Evolutionary conservation across 2,888 invertebrate genomes (phyloP).

Genomic region (Latheticus oryzae): DNA sequence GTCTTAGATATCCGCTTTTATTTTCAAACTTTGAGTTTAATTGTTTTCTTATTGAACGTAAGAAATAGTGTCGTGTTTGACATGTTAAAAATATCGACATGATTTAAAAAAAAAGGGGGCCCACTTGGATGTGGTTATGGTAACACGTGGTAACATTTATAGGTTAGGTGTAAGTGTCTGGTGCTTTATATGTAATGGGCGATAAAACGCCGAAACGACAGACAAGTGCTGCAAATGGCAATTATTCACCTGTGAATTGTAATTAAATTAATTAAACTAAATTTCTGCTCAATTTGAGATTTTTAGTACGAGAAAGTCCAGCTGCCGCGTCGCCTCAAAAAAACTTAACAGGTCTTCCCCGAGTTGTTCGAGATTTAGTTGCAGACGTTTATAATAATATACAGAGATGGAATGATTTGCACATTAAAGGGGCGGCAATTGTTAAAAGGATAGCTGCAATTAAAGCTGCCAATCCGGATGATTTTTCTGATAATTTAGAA

Average conservation of each 20-base stretch:
- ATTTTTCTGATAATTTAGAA: conserved; percentile 49
- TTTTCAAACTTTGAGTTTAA: too few relatives aligned
- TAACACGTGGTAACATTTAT: conserved; percentile 9
- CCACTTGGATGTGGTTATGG: conserved; percentile 18
- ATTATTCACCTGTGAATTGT: conserved; percentile 52
- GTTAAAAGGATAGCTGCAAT: conserved; percentile 63
- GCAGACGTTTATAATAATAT: conserved; percentile 69
- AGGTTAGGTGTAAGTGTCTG: conserved; percentile 26
- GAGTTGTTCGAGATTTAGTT: conserved; percentile 69
- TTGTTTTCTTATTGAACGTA: too few relatives aligned
- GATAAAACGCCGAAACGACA: conserved; percentile 45
- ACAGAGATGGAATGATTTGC: conserved; percentile 68
- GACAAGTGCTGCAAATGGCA: conserved; percentile 8
- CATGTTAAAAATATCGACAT: conserved; percentile 26
- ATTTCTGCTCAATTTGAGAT: too few relatives aligned
- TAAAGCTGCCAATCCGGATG: conserved; percentile 51
- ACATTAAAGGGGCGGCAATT: conserved; percentile 64
- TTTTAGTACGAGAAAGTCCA: conserved; percentile 64
- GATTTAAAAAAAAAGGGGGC: conserved; percentile 4
- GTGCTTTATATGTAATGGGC: conserved; percentile 24
- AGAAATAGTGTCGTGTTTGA: conserved; percentile 1
- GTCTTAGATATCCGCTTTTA: too few relatives aligned
- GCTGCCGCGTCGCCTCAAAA: conserved; percentile 59
- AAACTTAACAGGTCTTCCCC: conserved; percentile 70
- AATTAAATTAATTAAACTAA: conserved; percentile 36